These are phyloP conservation scores for Lithophane ornitopus DNA, from an alignment of 2,888 invertebrate genomes.

Conservation along the genomic window DNA sequence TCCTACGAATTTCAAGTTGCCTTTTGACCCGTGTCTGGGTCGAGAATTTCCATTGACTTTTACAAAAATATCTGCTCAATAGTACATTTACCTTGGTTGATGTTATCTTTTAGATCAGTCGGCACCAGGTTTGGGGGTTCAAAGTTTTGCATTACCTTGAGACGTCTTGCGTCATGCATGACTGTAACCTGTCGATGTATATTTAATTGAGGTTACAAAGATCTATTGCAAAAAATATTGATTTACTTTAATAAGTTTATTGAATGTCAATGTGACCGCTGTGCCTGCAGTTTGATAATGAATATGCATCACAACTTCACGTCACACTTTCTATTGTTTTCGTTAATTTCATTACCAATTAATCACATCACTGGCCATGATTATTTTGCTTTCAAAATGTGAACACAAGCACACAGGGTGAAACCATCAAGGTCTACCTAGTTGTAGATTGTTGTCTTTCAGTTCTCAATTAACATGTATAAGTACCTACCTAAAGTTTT, in stretches of 20 bases:
- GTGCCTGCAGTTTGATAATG: conserved; percentile 4
- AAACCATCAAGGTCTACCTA: background rate
- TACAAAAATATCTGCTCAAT: conserved; percentile 33
- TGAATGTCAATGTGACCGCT: conserved; percentile 28
- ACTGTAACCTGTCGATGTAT: conserved; percentile 2
- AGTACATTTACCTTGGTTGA: conserved; percentile 30
- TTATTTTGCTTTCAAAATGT: conserved; percentile 1
- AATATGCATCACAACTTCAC: conserved; percentile 28
- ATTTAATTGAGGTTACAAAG: conserved; percentile 4
- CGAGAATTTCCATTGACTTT: conserved; percentile 26
- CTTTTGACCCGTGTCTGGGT: conserved; percentile 42
- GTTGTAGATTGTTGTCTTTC: background rate
- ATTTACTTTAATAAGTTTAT: conserved; percentile 9
- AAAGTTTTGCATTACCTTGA: conserved; percentile 15
- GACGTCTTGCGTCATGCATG: conserved; percentile 6
- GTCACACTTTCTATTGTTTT: conserved; percentile 1
- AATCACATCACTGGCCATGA: background rate
- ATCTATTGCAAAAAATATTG: conserved; percentile 11
- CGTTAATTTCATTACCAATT: background rate
- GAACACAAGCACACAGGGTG: too few relatives aligned
- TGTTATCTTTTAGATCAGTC: conserved; percentile 31
- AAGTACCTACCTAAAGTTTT: background rate
- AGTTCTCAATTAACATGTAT: background rate
- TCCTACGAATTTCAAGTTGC: conserved; percentile 28
- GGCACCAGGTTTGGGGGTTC: conserved; percentile 21